Conservation (phyloP, 2,113 vertebrate genomes). For the Ramphastos sulfuratus region DNA sequence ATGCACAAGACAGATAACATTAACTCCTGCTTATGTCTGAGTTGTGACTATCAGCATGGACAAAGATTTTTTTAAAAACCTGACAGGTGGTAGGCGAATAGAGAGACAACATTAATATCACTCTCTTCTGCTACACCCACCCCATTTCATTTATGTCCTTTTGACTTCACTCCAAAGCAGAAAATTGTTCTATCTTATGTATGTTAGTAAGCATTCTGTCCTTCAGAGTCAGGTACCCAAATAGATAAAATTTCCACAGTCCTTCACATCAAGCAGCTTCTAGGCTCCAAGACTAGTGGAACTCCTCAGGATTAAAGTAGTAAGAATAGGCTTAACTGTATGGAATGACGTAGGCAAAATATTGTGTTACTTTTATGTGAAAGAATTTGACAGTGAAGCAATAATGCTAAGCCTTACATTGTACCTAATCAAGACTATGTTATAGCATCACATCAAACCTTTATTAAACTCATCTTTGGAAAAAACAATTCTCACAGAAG, state of each 20-base stretch:
- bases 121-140: neutral
- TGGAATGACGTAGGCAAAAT: conserved; percentile 35
- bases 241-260: conserved; percentile 25
- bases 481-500: neutral
- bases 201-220: neutral
- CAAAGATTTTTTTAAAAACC: neutral
- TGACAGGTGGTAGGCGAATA: neutral
- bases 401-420: neutral
- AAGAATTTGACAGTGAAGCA: conserved; percentile 1
- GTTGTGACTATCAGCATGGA: neutral
- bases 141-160: neutral
- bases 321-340: neutral
- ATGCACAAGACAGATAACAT: neutral
- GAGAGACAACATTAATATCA: neutral
- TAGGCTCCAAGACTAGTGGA: neutral
- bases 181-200: conserved; percentile 13
- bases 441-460: neutral
- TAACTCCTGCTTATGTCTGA: neutral
- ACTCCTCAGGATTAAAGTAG: neutral
- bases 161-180: neutral
- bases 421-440: conserved; percentile 14
- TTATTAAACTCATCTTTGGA: conserved; percentile 14
- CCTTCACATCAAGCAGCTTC: conserved; percentile 7
- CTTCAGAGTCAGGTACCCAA: conserved; percentile 2
- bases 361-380: neutral